Percentiles rank a stretch among this genome's conserved stretches.
These are phyloP conservation scores for Spinus pinus DNA, from an alignment of 2,797 vertebrate species.

Conservation along the genomic window DNA sequence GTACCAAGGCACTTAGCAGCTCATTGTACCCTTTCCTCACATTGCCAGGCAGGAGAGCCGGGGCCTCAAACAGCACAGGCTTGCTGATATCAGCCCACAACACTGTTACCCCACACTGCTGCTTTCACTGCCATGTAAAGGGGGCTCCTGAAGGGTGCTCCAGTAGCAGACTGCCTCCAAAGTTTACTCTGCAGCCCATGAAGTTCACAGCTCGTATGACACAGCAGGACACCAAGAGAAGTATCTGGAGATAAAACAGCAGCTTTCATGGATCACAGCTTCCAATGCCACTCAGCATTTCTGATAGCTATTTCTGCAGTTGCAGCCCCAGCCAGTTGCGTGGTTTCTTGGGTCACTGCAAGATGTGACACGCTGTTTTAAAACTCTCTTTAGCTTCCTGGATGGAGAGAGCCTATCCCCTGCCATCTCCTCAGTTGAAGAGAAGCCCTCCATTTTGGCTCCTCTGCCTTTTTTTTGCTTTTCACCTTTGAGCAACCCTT, in stretches of 20 bases:
- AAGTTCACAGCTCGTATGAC: not conserved
- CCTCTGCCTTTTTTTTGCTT: not conserved
- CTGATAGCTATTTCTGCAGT: not conserved
- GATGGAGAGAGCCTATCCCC: not conserved
- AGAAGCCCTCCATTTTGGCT: not conserved
- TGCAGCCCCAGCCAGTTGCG: not conserved
- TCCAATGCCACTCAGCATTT: not conserved
- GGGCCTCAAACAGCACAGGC: not conserved
- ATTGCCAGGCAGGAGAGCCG: not conserved
- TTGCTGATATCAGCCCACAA: not conserved
- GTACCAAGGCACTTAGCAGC: not conserved
- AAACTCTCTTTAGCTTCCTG: not conserved
- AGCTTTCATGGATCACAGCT: not conserved
- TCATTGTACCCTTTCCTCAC: not conserved
- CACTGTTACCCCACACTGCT: not conserved
- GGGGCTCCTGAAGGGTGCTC: not conserved
- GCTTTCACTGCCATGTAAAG: not conserved
- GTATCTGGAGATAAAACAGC: not conserved
- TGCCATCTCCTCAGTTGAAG: not conserved
- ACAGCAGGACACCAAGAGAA: not conserved
- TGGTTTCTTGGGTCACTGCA: not conserved
- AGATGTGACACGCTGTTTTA: not conserved
- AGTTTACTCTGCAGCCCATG: rapidly evolving
- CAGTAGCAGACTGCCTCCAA: not conserved
- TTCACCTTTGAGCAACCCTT: not conserved